phyloP scores from a whole-genome alignment of 1,140 invertebrate genomes.

The Aphaenogaster ashmeadi region DNA sequence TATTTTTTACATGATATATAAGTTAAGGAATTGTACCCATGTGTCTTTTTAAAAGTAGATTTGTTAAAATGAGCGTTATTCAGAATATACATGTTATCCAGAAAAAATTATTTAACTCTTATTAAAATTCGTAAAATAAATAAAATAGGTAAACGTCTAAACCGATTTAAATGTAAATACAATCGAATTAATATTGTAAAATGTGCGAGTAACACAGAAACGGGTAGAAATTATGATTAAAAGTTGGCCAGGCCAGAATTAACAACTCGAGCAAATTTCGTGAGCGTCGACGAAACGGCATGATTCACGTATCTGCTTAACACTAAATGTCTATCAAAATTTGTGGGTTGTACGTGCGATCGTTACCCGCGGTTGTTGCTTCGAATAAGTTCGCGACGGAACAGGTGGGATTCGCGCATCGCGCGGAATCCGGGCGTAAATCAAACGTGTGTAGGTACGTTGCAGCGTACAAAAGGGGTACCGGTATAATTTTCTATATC shows the following conservation, averaged over 20 bases:
- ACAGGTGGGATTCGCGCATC: constrained; percentile 42
- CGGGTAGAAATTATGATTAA: neutral
- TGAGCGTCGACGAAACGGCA: constrained; percentile 2
- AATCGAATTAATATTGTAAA: neutral
- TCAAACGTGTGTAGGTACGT: constrained; percentile 42
- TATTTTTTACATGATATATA: neutral
- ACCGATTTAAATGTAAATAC: neutral
- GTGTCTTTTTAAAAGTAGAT: neutral
- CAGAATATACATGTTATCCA: neutral
- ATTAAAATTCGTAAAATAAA: neutral
- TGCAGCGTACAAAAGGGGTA: constrained; percentile 5
- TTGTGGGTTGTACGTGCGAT: constrained; percentile 71
- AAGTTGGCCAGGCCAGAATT: neutral
- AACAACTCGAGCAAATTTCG: constrained; percentile 15
- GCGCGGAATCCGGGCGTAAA: constrained; percentile 51
- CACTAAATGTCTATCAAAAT: constrained; percentile 68
- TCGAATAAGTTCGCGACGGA: constrained; percentile 63
- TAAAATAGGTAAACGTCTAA: neutral
- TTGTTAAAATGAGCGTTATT: neutral
- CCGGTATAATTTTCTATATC: constrained; percentile 62
- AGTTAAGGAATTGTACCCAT: neutral
- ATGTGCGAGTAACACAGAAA: neutral
- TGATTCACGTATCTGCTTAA: constrained; percentile 23
- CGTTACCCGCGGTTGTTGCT: constrained; percentile 62
- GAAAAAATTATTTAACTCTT: neutral